Conservation (phyloP, 2,888 invertebrate genomes). For the Congeria kusceri region DNA sequence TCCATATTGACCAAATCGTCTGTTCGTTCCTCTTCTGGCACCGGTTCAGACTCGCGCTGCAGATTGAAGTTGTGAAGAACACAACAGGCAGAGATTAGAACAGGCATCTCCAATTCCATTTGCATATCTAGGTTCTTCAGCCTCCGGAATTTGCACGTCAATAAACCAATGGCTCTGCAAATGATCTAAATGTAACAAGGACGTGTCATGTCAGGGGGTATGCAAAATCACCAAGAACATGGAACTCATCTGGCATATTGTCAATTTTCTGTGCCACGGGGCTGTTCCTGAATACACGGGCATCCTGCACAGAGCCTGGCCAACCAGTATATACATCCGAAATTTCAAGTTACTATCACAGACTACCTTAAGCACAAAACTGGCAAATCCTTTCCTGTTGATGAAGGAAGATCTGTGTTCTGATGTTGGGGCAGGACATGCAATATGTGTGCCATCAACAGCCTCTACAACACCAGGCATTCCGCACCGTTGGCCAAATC, state of each 20-base stretch:
- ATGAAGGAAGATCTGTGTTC: conserved; percentile 22
- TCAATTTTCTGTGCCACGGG: conserved; percentile 11
- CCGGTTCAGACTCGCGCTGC: background rate
- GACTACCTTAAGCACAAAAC: conserved; percentile 41
- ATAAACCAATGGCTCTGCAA: conserved; percentile 27
- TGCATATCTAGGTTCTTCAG: conserved; percentile 12
- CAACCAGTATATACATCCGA: conserved; percentile 40
- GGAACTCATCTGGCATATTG: conserved; percentile 25
- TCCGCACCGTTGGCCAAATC: conserved; percentile 29
- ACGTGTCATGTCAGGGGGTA: conserved; percentile 39
- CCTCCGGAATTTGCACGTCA: conserved; percentile 4
- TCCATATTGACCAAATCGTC: too few species aligned
- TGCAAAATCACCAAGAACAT: conserved; percentile 53
- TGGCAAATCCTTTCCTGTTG: conserved; percentile 26
- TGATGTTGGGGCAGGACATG: conserved; percentile 32
- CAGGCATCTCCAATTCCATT: background rate
- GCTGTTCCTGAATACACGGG: conserved; percentile 46
- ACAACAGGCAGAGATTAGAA: background rate
- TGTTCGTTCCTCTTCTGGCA: background rate
- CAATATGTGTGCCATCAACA: conserved; percentile 42
- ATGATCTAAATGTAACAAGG: conserved; percentile 23
- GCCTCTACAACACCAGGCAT: conserved; percentile 37
- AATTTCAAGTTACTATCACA: conserved; percentile 40
- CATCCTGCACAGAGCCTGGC: conserved; percentile 58
- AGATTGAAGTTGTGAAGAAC: background rate